A percentile compares a stretch with the other conserved stretches of the same genome.
Evolutionary conservation across 2,888 invertebrate species (phyloP).

Genomic region (Keiferia lycopersicella): DNA sequence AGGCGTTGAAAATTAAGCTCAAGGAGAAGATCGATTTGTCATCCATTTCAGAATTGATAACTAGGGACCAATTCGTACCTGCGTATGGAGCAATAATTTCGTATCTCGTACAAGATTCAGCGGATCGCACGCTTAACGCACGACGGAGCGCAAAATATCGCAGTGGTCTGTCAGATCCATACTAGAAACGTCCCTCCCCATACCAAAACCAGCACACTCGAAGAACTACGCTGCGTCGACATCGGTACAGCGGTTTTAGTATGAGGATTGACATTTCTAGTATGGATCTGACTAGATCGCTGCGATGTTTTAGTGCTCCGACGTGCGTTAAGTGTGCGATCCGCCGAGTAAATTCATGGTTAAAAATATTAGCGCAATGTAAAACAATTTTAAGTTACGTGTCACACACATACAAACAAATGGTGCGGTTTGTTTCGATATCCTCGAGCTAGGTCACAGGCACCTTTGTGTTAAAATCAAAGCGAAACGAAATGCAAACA

Average conservation of each 20-base stretch:
- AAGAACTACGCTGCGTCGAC: too few species aligned
- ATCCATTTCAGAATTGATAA: slow-evolving; percentile 30
- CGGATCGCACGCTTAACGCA: too few species aligned
- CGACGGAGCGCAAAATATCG: too few species aligned
- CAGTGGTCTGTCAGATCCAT: too few species aligned
- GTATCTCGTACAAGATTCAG: not conserved
- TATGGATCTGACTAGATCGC: too few species aligned
- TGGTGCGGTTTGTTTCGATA: slow-evolving; percentile 42
- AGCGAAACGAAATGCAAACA: slow-evolving; percentile 22
- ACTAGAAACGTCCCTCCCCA: too few species aligned
- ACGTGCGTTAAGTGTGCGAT: too few species aligned
- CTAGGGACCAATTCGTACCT: not conserved
- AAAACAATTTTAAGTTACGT: slow-evolving; percentile 7
- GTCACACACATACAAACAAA: slow-evolving; percentile 44
- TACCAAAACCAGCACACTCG: too few species aligned
- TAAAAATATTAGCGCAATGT: not conserved
- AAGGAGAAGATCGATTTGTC: slow-evolving; percentile 37
- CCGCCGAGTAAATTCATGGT: not conserved
- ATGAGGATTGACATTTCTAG: too few species aligned
- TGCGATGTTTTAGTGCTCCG: too few species aligned
- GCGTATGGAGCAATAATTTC: not conserved
- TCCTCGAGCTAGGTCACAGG: slow-evolving; percentile 34
- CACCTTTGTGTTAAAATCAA: slow-evolving; percentile 35
- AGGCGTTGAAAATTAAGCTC: slow-evolving; percentile 1
- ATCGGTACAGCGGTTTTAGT: too few species aligned